These are phyloP conservation scores for Druon quercuslanigerum DNA, from an alignment of 1,140 invertebrate species.

Conservation along the genomic window DNA sequence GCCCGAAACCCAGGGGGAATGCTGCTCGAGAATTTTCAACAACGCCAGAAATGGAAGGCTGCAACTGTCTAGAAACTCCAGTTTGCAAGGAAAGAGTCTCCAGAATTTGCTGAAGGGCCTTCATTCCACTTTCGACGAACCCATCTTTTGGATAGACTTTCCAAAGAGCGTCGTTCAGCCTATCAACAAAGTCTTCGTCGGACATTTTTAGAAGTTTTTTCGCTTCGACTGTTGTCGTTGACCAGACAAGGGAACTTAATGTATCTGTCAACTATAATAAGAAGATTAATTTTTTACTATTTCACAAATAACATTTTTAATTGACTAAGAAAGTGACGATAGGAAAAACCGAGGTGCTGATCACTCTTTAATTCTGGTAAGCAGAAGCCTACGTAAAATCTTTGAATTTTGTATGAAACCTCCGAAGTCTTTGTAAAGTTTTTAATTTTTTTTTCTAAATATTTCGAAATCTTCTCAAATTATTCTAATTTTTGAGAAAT, in stretches of 20 bases:
- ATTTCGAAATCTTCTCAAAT: no score
- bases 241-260: slow-evolving; percentile 94
- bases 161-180: slow-evolving; percentile 91
- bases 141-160: slow-evolving; percentile 80
- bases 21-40: slow-evolving; percentile 83
- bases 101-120: slow-evolving; percentile 75
- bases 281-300: no score
- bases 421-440: no score
- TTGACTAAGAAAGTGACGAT: no score
- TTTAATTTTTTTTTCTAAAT: no score
- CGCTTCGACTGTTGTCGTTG: slow-evolving; percentile 84
- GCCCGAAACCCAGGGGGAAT: slow-evolving; percentile 95
- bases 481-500: no score
- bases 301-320: no score
- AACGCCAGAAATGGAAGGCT: slow-evolving; percentile 85
- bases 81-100: slow-evolving; percentile 71
- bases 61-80: slow-evolving; percentile 80
- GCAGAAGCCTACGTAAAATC: no score
- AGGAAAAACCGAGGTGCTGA: no score
- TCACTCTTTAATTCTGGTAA: no score
- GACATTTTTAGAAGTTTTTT: slow-evolving; percentile 82
- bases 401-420: no score
- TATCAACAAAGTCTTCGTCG: slow-evolving; percentile 91
- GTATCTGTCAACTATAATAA: slow-evolving; percentile 80
- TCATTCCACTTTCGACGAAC: slow-evolving; percentile 77